phyloP scores from a whole-genome alignment of 2,113 vertebrate species.

The Siniperca chuatsi region DNA sequence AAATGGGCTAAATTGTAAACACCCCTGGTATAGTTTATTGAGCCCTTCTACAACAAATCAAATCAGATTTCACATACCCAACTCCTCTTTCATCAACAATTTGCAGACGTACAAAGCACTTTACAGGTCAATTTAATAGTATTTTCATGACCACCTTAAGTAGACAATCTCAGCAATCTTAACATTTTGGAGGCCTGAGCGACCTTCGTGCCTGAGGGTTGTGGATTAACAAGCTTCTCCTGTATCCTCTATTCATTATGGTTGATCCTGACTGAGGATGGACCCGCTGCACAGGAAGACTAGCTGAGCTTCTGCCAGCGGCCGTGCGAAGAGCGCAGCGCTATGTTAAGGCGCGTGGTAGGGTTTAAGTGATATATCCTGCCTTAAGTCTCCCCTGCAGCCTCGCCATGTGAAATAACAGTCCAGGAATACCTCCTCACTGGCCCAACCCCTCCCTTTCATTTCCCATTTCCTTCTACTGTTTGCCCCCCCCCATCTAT shows the following conservation, averaged over 20 bases:
- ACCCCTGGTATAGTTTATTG: neutral
- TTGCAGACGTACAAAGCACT: conserved; percentile 15
- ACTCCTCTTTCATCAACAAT: conserved; percentile 19
- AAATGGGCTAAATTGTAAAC: neutral
- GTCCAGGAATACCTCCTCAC: conserved; percentile 75
- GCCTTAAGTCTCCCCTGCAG: conserved; percentile 72
- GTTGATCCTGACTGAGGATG: conserved; percentile 60
- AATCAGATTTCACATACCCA: neutral
- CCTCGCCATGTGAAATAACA: conserved; percentile 81
- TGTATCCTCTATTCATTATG: conserved; percentile 76
- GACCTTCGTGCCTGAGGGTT: conserved; percentile 25
- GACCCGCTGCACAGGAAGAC: conserved; percentile 19
- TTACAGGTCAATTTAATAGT: conserved; percentile 9
- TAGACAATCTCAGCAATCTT: conserved; percentile 43
- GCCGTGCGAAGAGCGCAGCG: conserved; percentile 44
- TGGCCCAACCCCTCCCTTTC: conserved; percentile 17
- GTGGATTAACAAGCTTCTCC: conserved; percentile 74
- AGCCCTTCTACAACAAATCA: neutral
- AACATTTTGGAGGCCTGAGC: conserved; percentile 35
- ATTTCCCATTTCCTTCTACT: conserved; percentile 41
- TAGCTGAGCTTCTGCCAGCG: conserved; percentile 55
- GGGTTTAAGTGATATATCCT: conserved; percentile 83
- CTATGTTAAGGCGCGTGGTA: conserved; percentile 74
- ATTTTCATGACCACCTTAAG: conserved; percentile 46
- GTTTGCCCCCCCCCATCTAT: conserved; percentile 34